phyloP scores from a whole-genome alignment of 2,888 invertebrate genomes.

The Cheilosia grossa region DNA sequence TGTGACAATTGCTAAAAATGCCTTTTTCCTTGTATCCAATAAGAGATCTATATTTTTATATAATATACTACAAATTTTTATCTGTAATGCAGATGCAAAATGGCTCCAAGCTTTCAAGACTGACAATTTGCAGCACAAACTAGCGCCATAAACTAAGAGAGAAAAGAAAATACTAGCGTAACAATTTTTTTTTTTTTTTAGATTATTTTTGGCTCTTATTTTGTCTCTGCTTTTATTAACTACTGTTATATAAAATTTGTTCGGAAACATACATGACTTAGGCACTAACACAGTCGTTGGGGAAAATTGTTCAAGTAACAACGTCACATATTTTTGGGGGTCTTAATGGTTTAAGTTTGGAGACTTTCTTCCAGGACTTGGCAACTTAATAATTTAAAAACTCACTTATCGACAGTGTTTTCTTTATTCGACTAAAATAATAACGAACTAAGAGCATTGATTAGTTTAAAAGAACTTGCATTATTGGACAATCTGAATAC shows the following conservation, averaged over 20 bases:
- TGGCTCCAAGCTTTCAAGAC: conserved; percentile 70
- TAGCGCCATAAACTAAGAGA: conserved; percentile 55
- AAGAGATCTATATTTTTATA: conserved; percentile 47
- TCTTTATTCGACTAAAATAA: no score
- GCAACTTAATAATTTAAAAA: no score
- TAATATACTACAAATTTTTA: conserved; percentile 32
- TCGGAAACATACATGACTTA: background rate
- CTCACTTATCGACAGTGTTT: no score
- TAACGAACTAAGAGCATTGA: no score
- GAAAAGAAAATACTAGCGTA: background rate
- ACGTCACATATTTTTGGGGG: no score
- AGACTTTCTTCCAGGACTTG: no score
- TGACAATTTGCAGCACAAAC: conserved; percentile 57
- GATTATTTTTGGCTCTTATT: conserved; percentile 6
- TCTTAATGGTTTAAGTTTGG: no score
- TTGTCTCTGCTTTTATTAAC: background rate
- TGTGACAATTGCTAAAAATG: conserved; percentile 66
- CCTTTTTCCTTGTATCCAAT: conserved; percentile 59
- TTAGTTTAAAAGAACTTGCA: no score
- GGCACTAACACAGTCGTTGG: no score
- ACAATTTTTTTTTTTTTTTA: conserved; percentile 29
- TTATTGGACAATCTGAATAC: no score
- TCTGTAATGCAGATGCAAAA: conserved; percentile 45
- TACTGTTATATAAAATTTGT: background rate
- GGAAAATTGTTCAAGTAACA: no score